Percentiles rank a stretch among this genome's conserved stretches.
Conservation (phyloP, 2,113 vertebrate genomes). For the Oryzias curvinotus region DNA sequence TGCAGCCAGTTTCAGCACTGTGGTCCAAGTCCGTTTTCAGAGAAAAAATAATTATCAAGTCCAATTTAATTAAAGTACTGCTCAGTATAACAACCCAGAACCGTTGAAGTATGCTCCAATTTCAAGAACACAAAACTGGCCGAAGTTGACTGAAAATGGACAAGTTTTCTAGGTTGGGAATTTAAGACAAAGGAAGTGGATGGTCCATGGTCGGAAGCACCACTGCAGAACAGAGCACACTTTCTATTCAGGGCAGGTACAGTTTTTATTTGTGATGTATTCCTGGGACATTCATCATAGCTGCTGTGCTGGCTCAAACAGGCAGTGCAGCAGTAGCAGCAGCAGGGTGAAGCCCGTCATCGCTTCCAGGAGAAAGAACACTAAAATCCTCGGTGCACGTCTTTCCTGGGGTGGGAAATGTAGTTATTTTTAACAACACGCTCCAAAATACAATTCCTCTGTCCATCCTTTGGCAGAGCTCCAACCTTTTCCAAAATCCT, state of each 20-base stretch:
- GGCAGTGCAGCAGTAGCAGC: conserved; percentile 64
- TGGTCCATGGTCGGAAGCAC: conserved; percentile 47
- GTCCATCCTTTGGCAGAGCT: conserved; percentile 58
- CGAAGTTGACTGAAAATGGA: no score
- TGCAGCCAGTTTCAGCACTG: conserved; percentile 28
- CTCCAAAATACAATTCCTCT: conserved; percentile 31
- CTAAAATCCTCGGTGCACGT: conserved; percentile 36
- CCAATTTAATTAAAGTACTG: conserved; percentile 35
- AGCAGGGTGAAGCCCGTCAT: conserved; percentile 68
- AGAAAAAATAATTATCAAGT: conserved; percentile 38
- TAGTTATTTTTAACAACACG: conserved; percentile 69
- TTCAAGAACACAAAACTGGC: no score
- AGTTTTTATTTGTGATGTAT: conserved; percentile 73
- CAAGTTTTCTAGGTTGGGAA: conserved; percentile 9
- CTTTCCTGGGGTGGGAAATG: conserved; percentile 50
- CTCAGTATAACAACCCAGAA: conserved; percentile 6
- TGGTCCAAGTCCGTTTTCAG: conserved; percentile 19
- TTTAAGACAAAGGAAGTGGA: conserved; percentile 31
- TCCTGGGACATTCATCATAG: conserved; percentile 74
- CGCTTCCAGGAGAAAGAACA: conserved; percentile 43
- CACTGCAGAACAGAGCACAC: conserved; percentile 52
- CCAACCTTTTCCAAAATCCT: conserved; percentile 64
- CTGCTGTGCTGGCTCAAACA: conserved; percentile 63
- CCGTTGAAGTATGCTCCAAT: no score
- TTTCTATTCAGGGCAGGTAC: conserved; percentile 71